phyloP scores from a whole-genome alignment of 2,888 invertebrate species.

The Hyppa rectilinea region DNA sequence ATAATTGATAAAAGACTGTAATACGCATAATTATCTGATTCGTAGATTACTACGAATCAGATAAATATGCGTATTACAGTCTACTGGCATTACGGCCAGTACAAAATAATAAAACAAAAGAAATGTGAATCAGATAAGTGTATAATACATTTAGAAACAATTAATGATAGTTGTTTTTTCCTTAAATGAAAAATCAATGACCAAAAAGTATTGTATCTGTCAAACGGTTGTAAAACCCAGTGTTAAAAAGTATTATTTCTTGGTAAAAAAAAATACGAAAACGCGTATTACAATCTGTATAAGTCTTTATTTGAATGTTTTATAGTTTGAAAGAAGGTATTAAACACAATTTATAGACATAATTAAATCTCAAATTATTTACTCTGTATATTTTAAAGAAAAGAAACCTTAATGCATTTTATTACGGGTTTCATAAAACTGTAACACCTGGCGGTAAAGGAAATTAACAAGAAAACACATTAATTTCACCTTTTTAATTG shows the following conservation, averaged over 20 bases:
- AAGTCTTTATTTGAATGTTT: constrained; percentile 47
- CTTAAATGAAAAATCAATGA: constrained; percentile 31
- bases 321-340: constrained; percentile 52
- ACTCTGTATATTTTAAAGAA: constrained; percentile 27
- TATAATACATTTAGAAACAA: constrained; percentile 1
- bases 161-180: constrained; percentile 13
- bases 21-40: no score
- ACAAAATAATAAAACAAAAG: neutral
- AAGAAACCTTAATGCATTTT: constrained; percentile 42
- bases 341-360: constrained; percentile 54
- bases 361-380: constrained; percentile 44
- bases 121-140: neutral
- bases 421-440: constrained; percentile 53
- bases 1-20: no score
- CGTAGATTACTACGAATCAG: no score
- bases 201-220: constrained; percentile 17
- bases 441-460: constrained; percentile 46
- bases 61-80: neutral
- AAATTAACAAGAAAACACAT: constrained; percentile 36
- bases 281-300: constrained; percentile 32
- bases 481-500: constrained; percentile 50
- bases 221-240: constrained; percentile 12
- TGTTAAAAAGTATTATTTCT: constrained; percentile 26
- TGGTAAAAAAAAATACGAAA: constrained; percentile 31
- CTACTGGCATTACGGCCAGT: neutral